These are phyloP conservation scores for Argyra leucocephala DNA, from an alignment of 2,888 invertebrate species.

Conservation along the genomic window DNA sequence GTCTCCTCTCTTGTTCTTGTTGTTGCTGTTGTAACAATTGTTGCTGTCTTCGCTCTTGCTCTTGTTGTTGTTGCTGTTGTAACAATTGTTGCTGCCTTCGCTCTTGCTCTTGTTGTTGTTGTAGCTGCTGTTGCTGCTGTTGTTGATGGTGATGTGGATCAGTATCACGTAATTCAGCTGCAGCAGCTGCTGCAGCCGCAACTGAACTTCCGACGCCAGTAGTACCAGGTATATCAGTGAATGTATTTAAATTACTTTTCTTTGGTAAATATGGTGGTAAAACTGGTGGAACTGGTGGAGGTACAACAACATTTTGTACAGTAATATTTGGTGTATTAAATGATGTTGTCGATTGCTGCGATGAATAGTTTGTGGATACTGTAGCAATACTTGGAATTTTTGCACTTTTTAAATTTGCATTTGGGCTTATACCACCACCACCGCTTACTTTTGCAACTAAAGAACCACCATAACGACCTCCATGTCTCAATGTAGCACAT, in stretches of 20 bases:
- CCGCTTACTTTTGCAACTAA: conserved; percentile 22
- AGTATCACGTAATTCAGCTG: conserved; percentile 27
- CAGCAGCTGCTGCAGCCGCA: conserved; percentile 31
- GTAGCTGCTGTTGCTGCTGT: conserved; percentile 29
- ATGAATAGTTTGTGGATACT: conserved; percentile 43
- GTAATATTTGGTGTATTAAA: conserved; percentile 23
- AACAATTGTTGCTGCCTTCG: conserved; percentile 21
- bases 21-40: conserved; percentile 23
- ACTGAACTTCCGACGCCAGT: conserved; percentile 40
- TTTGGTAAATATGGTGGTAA: conserved; percentile 32
- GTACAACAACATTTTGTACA: conserved; percentile 24
- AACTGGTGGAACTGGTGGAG: conserved; percentile 24
- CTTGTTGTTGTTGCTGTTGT: conserved; percentile 23
- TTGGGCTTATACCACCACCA: conserved; percentile 37
- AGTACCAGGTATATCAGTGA: conserved; percentile 42
- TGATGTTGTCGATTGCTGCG: conserved; percentile 30
- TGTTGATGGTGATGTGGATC: conserved; percentile 26
- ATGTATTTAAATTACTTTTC: conserved; percentile 37
- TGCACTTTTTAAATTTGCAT: conserved; percentile 43
- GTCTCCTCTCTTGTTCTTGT: conserved; percentile 13
- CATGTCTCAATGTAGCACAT: conserved; percentile 43
- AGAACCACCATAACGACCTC: conserved; percentile 42
- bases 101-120: conserved; percentile 25
- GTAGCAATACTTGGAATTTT: conserved; percentile 44
- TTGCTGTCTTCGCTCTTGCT: conserved; percentile 27